These are phyloP conservation scores for Acanthopagrus latus DNA, from an alignment of 2,797 vertebrate genomes.

Conservation along the genomic window DNA sequence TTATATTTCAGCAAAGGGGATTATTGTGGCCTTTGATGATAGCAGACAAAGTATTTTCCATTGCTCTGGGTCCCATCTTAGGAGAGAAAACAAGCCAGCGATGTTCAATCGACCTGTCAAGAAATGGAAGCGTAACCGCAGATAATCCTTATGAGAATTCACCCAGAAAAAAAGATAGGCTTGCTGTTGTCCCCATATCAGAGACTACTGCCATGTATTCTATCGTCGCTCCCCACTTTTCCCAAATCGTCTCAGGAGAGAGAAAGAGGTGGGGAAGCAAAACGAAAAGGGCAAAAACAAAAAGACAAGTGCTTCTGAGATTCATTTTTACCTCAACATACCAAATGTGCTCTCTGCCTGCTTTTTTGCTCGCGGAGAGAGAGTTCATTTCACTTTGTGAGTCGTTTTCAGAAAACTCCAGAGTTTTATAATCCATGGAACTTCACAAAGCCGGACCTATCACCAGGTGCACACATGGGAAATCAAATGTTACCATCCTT, in stretches of 20 bases:
- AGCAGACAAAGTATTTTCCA: conserved; percentile 62
- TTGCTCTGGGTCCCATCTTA: conserved; percentile 55
- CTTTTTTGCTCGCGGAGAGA: conserved; percentile 8
- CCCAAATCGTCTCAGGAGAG: conserved; percentile 29
- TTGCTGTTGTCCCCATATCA: conserved; percentile 39
- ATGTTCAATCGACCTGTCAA: conserved; percentile 73
- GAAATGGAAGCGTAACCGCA: conserved; percentile 62
- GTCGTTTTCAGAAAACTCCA: conserved; percentile 53
- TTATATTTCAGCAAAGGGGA: conserved; percentile 57
- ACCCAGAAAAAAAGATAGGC: conserved; percentile 50
- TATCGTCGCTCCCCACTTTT: conserved; percentile 21
- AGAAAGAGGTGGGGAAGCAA: conserved; percentile 17
- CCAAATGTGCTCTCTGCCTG: conserved; percentile 49
- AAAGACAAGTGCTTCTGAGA: conserved; percentile 45
- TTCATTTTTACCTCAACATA: conserved; percentile 53
- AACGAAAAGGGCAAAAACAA: conserved; percentile 51
- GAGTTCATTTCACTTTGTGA: conserved; percentile 56
- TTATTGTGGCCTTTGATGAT: conserved; percentile 73
- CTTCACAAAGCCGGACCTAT: conserved; percentile 69
- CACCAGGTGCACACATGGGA: conserved; percentile 73
- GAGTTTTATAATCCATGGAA: conserved; percentile 65
- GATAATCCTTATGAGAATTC: conserved; percentile 72
- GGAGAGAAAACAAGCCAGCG: conserved; percentile 58
- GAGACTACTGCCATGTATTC: conserved; percentile 34
- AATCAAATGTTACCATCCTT: conserved; percentile 76